phyloP scores from a whole-genome alignment of 2,113 vertebrate genomes.

The Corythornis cristatus region DNA sequence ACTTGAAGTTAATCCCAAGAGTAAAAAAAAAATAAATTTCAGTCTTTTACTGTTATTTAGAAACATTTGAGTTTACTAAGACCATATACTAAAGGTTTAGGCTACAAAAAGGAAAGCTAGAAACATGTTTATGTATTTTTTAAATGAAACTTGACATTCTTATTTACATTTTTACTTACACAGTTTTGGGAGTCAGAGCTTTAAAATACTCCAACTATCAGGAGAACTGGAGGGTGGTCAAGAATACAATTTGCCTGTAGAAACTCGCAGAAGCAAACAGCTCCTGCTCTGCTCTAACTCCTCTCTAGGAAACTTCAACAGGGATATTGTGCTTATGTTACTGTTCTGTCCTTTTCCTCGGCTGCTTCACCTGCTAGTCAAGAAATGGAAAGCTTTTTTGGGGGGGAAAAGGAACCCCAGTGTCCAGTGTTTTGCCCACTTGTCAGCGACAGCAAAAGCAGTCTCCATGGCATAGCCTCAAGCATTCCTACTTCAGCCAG shows the following conservation, averaged over 20 bases:
- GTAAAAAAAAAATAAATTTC: neutral
- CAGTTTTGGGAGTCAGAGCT: neutral
- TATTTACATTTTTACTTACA: neutral
- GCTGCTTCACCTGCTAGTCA: neutral
- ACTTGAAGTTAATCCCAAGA: neutral
- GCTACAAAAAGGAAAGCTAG: neutral
- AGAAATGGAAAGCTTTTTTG: neutral
- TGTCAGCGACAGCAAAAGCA: neutral
- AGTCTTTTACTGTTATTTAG: neutral
- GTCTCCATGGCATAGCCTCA: neutral
- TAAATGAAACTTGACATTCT: neutral
- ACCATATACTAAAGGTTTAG: neutral
- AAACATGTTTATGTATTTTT: neutral
- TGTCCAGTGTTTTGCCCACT: neutral
- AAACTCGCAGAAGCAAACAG: neutral
- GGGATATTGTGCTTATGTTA: neutral
- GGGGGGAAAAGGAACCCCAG: neutral
- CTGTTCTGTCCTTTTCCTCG: slow-evolving; percentile 2
- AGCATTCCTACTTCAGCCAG: neutral
- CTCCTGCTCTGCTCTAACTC: neutral
- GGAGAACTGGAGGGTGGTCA: slow-evolving; percentile 25
- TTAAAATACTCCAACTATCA: neutral
- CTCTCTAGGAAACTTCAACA: neutral
- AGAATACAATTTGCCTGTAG: neutral
- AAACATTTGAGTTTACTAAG: neutral